Conservation (phyloP, 2,113 vertebrate genomes). For the Lontra canadensis region DNA sequence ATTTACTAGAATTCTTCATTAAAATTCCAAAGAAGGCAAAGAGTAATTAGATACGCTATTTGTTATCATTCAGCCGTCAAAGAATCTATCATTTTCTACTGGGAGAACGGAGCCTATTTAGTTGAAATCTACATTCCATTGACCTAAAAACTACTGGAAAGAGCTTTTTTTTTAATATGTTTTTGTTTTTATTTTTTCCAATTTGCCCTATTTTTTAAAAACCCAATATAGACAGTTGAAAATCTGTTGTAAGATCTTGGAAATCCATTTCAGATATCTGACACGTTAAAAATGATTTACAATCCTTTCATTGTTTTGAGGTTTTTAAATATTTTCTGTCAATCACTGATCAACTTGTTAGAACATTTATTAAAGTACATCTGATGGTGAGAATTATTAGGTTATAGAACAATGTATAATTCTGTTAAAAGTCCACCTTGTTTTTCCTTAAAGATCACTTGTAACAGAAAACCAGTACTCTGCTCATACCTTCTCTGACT, state of each 20-base stretch:
- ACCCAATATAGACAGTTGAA: background rate
- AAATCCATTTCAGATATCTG: constrained; percentile 47
- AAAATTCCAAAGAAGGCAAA: constrained; percentile 51
- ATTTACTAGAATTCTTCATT: constrained; percentile 54
- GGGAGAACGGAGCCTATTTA: background rate
- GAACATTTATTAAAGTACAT: background rate
- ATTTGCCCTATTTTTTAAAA: background rate
- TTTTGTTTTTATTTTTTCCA: background rate
- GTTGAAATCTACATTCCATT: constrained; percentile 8
- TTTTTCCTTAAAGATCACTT: background rate
- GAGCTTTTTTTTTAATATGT: background rate
- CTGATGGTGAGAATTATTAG: background rate
- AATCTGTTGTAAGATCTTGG: background rate
- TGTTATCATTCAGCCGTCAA: constrained; percentile 38
- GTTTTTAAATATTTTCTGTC: background rate
- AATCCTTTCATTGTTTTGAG: background rate
- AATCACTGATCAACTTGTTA: constrained; percentile 27
- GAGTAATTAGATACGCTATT: constrained; percentile 52
- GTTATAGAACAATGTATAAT: background rate
- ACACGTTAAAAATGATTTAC: background rate
- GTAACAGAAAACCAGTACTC: constrained; percentile 41
- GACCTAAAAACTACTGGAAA: constrained; percentile 41
- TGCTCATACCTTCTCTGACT: background rate
- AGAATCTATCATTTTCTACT: constrained; percentile 57
- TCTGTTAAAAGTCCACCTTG: constrained; percentile 39